Evolutionary conservation across 1,140 invertebrate genomes (phyloP), one percentile per base, ranked within the genome.

Genomic region (Melanaphis sacchari): DNA sequence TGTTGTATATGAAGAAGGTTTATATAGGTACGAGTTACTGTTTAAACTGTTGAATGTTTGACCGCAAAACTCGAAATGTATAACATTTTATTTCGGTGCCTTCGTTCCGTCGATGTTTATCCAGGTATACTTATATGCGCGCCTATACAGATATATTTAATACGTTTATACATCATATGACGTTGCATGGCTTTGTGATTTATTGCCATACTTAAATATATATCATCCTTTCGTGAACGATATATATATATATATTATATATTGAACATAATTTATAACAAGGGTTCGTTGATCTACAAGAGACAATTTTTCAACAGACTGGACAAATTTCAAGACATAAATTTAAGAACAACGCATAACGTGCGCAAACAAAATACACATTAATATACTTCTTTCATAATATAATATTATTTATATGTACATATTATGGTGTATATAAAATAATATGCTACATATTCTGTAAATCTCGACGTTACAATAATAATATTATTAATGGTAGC

Each of bases 291-390:
- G 85, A 87, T 87, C 85, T 87, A 87, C 41, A 87, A 87, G 85
- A 87, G 85, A 87, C 85, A 87, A 87, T 87, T 87, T 87, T 87
- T 87, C 85, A 46, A 46, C 43, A 31, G n/a, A 87, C 85, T 43
- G 85, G 85, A 87, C 85, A 46, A 87, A 87, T 87, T 87, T 87
- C 43, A 46, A 87, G 41, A 87, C 41, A 87, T 87, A 87, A 87
- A 87, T 87, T 87, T 87, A 36, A 87, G 46, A 49, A 46, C n/a
- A 87, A 87, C 85, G 31, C 49, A 84, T 84, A 41, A 38, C 11
- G 76, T 6, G 15, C 41, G 84, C 11, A 87, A 87, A 43, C 40
- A 43, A 87, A 38, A 38, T 38, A 40, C 81, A 24, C 36, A 82
- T 82, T 36, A 38, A 82, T 82, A 82, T 38, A 38, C 38, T 82